Conservation (phyloP, 2,113 vertebrate genomes). For the Leucoraja erinaceus region DNA sequence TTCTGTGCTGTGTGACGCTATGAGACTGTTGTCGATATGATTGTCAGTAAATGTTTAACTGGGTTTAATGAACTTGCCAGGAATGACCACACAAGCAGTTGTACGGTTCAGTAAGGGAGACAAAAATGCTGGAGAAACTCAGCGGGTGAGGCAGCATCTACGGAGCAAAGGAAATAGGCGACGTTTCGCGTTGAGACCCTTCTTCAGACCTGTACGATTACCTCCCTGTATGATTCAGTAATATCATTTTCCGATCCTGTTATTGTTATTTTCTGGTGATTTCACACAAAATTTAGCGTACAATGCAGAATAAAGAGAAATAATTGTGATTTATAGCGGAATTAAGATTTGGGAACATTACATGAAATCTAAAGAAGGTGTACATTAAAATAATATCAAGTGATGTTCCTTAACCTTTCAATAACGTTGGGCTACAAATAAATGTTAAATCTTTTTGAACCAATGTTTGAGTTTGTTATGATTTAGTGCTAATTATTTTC, state of each 20-base stretch:
- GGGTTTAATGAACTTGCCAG: neutral
- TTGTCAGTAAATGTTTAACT: neutral
- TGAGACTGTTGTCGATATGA: neutral
- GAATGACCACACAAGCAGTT: neutral
- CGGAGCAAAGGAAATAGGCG: too few species aligned
- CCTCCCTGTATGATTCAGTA: neutral
- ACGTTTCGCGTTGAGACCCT: too few species aligned
- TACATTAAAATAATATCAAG: neutral
- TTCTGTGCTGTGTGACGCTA: too few species aligned
- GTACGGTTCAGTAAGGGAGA: neutral
- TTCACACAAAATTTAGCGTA: neutral
- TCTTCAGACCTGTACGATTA: too few species aligned
- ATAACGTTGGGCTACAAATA: neutral
- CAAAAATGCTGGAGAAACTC: too few species aligned
- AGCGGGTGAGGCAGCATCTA: too few species aligned
- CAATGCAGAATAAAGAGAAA: neutral
- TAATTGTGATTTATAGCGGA: neutral
- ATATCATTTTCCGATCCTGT: neutral
- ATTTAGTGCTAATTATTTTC: neutral
- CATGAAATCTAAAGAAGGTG: neutral
- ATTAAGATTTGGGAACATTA: neutral
- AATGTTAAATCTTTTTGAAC: neutral
- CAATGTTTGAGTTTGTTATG: neutral
- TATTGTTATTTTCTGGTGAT: neutral
- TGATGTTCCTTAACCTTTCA: neutral